Percentiles rank a stretch among this genome's conserved stretches.
phyloP scores from a whole-genome alignment of 2,113 vertebrate species.

The Engystomops pustulosus region DNA sequence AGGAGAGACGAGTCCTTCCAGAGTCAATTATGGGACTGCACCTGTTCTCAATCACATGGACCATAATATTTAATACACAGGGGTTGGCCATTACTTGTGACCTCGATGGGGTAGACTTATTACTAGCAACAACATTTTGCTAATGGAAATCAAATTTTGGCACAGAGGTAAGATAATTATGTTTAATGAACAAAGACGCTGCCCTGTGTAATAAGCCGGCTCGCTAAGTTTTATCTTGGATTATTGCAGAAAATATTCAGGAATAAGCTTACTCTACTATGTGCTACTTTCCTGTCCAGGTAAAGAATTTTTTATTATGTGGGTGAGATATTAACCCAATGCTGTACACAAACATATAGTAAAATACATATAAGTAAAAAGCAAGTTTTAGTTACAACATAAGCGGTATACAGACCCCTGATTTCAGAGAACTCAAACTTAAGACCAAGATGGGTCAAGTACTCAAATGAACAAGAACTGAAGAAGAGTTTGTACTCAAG shows the following conservation, averaged over 20 bases:
- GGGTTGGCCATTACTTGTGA: conserved; percentile 10
- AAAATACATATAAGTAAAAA: too few relatives aligned
- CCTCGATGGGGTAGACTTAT: conserved; percentile 13
- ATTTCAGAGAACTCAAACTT: too few relatives aligned
- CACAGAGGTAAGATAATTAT: conserved; percentile 12
- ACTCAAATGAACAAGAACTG: too few relatives aligned
- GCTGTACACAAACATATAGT: not conserved
- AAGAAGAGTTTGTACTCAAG: too few relatives aligned
- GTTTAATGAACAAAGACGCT: conserved; percentile 19
- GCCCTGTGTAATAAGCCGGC: not conserved
- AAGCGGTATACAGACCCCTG: too few relatives aligned
- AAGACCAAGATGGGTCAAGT: too few relatives aligned
- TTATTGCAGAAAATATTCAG: not conserved
- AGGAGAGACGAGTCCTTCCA: not conserved
- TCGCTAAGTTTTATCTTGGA: conserved; percentile 19
- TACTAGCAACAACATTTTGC: conserved; percentile 19
- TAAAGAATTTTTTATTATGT: not conserved
- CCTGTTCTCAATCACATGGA: conserved; percentile 28
- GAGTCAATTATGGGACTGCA: conserved; percentile 22
- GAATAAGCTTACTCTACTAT: not conserved
- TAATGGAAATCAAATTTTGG: conserved; percentile 31
- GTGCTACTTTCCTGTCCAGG: not conserved
- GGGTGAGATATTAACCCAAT: not conserved
- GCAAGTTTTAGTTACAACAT: too few relatives aligned
- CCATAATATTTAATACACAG: conserved; percentile 28